Evolutionary conservation across 2,888 invertebrate genomes (phyloP), one percentile per base, ranked within the genome.

Genomic region (Trachelus stipa): DNA sequence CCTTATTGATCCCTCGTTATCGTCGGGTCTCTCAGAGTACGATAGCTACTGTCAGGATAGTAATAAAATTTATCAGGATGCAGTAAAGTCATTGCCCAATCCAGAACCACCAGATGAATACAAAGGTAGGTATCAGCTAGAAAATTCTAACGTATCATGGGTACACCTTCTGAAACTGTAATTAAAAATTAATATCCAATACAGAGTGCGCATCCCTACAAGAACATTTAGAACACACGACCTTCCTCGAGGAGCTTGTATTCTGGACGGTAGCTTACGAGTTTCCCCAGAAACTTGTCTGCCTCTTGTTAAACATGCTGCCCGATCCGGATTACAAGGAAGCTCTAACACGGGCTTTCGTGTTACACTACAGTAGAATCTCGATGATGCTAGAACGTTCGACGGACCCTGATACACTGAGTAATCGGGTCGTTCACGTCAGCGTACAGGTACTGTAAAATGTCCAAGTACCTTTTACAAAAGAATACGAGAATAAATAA

Each of bases 251-350:
- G 91, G 99, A 99, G 93, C 94, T 99, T 84, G 97, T 99, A 85
- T 99, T 99, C 93, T 99, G 99, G 99, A 98, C 98, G 34, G 98
- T 99, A 81, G 97, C 97, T 90, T 98, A 97, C 92, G 98, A 99
- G 92, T 99, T 99, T 92, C 99, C 99, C 0, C 98, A 99, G 92
- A 98, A 98, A 90, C 94, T 99, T 78, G 98, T 99, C 76, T 99
- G 98, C 89, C 95, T 99, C 83, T 92, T 99, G 81, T 94, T 99
- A 77, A 98, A 98, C 90, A 97, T 99, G 96, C 93, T 99, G 87
- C 98, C 98, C 3, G 98, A 98, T 92, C 96, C 97, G 83, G 96
- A 96, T 87, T 99, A 98, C 90, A 99, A 99, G 94, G 97, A 98
- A 89, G 96, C 97, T 84, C 94, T 99, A 82, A 98, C 98, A 0